Base-by-base conservation (phyloP, 2,888 invertebrate genomes). In the Zygothrica quintamaculata region DNA sequence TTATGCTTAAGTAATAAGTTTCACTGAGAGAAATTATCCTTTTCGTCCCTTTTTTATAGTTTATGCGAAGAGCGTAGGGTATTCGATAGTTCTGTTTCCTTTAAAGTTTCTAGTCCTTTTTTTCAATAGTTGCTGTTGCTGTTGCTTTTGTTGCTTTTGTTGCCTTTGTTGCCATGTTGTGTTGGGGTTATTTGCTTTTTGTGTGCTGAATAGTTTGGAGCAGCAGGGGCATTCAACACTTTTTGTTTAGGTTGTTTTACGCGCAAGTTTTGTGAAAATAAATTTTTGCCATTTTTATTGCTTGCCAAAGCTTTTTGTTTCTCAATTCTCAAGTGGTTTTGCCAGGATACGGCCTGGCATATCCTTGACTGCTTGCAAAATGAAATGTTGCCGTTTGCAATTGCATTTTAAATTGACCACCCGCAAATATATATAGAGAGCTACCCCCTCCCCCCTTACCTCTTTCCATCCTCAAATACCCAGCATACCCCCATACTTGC, bases 381-480 rank as follows among this genome's bases (percentile, higher is more conserved):
- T 80, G 76, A 82, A 85, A 85, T 80, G 86, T 76, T 82, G 86
- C 74, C 85, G 62, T 46, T 65, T 64, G 65, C 70, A 79, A 78
- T 75, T 67, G 70, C 62, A 64, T 48, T 62, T 62, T 50, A 67
- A 62, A 66, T 57, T 57, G 53, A 52, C 8, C 44, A 29, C 31
- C 36, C 6, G 3, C 50, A 22, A 22, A 22, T 22, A 22, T 1
- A 11, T 9, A 34, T 11, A 31, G 15, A 33, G 13, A 9, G 31
- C 34, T 15, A 22, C 3, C 9, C 29, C 1, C 0, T 3, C 12
- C 6, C 7, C 26, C 7, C n/a, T n/a, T n/a, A 39, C 29, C 29
- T 29, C 9, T 29, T 29, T 29, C 29, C 5, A 29, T 5, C 29
- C 9, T 15, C 12, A 13, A 7, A 16, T 18, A 6, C 26, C 15